These are phyloP conservation scores for Thamnophis elegans DNA, from an alignment of 2,797 vertebrate genomes.

Conservation along the genomic window DNA sequence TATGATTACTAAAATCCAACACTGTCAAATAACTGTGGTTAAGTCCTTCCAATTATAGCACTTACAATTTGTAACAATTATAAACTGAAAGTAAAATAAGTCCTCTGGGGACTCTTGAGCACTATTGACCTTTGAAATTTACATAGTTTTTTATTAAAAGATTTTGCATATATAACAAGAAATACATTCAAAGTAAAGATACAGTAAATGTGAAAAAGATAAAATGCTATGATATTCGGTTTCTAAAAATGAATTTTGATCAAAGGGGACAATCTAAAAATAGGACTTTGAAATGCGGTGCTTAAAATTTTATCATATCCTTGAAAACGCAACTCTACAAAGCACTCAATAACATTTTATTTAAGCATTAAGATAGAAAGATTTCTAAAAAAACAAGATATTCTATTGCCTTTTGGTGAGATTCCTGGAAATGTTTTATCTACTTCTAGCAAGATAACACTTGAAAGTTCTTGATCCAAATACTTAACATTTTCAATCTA, in stretches of 20 bases:
- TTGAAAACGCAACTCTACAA: not conserved
- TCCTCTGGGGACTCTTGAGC: not conserved
- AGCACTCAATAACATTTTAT: not conserved
- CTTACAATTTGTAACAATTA: too few species aligned
- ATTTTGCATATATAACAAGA: not conserved
- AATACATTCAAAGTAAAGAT: not conserved
- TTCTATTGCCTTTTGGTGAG: not conserved
- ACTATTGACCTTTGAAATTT: not conserved
- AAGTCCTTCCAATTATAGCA: rapidly evolving
- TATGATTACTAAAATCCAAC: not conserved
- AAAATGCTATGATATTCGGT: constrained; percentile 16
- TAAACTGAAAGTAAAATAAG: not conserved
- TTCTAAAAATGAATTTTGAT: constrained; percentile 34
- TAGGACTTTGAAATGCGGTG: not conserved
- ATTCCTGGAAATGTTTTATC: constrained; percentile 10
- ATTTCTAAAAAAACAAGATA: not conserved
- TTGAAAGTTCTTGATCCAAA: not conserved
- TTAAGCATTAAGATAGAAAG: not conserved
- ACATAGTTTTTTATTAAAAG: not conserved
- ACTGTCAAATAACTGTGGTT: rapidly evolving
- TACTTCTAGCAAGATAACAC: not conserved
- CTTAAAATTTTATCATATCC: not conserved
- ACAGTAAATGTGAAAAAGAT: not conserved
- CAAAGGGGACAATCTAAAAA: constrained; percentile 26
- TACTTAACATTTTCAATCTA: not conserved